Evolutionary conservation across 2,113 vertebrate species (phyloP), one percentile per base, ranked within the genome.

Genomic region (Myotis davidii): DNA sequence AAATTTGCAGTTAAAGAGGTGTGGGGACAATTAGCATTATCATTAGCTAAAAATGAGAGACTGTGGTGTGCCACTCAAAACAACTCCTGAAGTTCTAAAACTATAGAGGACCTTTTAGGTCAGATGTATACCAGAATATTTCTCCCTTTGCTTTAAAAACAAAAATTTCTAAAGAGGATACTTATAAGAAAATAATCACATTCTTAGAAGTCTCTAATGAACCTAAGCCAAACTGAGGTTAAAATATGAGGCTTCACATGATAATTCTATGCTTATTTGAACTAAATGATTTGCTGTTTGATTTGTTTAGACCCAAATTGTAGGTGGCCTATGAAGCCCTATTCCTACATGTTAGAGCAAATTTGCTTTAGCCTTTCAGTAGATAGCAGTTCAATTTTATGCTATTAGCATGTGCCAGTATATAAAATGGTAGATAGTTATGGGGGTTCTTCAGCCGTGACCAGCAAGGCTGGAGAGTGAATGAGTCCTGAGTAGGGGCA

Each of bases 141-240:
- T 92, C 23, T 95, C 32, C 34, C n/a, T 65, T 64, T 72, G 87
- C 34, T 34, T 69, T 69, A 10, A 32, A 18, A 76, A 76, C 29
- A 45, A 50, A 32, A 11, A 70, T 93, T 94, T 10, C 29, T 87
- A 34, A 94, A 88, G 39, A 86, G 34, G 18, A 61, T 81, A 52
- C 6, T 94, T 93, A 16, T n/a, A 74, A 91, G 56, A 91, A 94
- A 70, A 16, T 85, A 84, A 77, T 84, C 17, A 77, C 45, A 88
- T 92, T 4, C 37, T 94, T 87, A 78, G 29, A 93, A 87, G 61
- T 59, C 27, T 70, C 9, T 90, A 9, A 64, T 74, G 37, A 86
- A 88, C 78, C 29, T 96, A 97, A 89, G n/a, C 12, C 32, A 87
- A 84, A 91, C 10, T 90, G 42, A 88, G 78, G 45, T 79, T 95